Base-by-base conservation (phyloP, 2,888 invertebrate genomes). In the Mesodorylaimus sp. region DNA sequence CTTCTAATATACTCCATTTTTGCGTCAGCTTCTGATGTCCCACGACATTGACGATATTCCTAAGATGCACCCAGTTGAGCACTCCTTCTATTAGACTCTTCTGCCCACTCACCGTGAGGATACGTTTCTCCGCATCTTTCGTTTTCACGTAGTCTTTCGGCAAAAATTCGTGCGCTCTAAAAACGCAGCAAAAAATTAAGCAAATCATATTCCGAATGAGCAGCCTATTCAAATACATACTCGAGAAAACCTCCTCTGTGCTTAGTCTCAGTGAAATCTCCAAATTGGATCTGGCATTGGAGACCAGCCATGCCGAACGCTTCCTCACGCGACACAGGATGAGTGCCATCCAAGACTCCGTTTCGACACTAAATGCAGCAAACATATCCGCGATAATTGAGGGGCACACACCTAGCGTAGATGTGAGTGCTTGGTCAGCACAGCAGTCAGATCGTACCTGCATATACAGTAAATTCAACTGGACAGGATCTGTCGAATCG, bases 201-300 rank as follows among this genome's bases (percentile, higher is more conserved):
- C n/a, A n/a, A n/a, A n/a, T n/a, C n/a, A n/a, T n/a, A n/a, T n/a
- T n/a, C n/a, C n/a, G n/a, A n/a, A n/a, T n/a, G n/a, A n/a, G n/a
- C 57, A 47, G 61, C 83, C 79, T 68, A 91, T 89, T 95, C 93
- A 56, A 95, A 74, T 66, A 91, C 91, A 91, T 68, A 91, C 89
- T 95, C 93, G 86, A 66, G 74, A 66, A 91, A 88, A 53, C 91
- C 91, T 1, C 83, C 95, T 91, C 41, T 10, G 10, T 43, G 44
- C 68, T 91, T 93, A 55, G 77, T 77, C 61, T 89, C 87, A 53
- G 81, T 81, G 69, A 87, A 79, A 63, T 93, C 88, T 1, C 97
- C 97, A 68, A 93, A 95, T 70, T 97, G 93, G 57, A 95, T 91
- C 70, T 97, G 95, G 63, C 87, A 88, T 69, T 97, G 97, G 57